Percentiles rank a stretch among this genome's conserved stretches.
phyloP scores from a whole-genome alignment of 1,140 invertebrate species.

The Eufriesea mexicana region DNA sequence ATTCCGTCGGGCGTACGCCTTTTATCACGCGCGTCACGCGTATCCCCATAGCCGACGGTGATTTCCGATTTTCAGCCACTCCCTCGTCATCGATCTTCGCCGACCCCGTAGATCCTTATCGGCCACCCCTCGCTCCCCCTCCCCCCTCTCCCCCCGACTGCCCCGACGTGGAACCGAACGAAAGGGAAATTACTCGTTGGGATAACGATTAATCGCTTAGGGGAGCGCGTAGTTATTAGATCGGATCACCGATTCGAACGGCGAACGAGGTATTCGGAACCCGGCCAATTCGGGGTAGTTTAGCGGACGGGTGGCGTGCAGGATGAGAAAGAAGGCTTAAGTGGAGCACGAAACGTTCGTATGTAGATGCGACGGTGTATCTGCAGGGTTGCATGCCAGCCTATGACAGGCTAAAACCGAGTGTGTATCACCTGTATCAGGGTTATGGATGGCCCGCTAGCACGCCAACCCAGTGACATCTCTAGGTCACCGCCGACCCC shows the following conservation, averaged over 20 bases:
- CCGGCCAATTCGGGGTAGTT: neutral
- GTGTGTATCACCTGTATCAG: constrained; percentile 70
- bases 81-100: constrained; percentile 20
- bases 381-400: constrained; percentile 37
- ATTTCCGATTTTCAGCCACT: neutral
- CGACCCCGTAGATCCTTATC: neutral
- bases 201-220: neutral
- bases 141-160: too few species aligned
- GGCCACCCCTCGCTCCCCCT: neutral
- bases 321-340: constrained; percentile 31
- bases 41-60: too few species aligned
- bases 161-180: neutral
- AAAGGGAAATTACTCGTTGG: too few species aligned
- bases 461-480: constrained; percentile 80
- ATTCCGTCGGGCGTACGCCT: too few species aligned
- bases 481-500: constrained; percentile 74
- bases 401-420: constrained; percentile 64
- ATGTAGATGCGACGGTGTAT: constrained; percentile 36
- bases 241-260: neutral
- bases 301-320: constrained; percentile 12
- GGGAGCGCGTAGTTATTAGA: neutral
- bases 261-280: neutral
- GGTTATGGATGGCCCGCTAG: constrained; percentile 76
- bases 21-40: too few species aligned
- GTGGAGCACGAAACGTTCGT: constrained; percentile 42